Evolutionary conservation across 2,888 invertebrate species (phyloP).

Genomic region (Plutella xylostella): DNA sequence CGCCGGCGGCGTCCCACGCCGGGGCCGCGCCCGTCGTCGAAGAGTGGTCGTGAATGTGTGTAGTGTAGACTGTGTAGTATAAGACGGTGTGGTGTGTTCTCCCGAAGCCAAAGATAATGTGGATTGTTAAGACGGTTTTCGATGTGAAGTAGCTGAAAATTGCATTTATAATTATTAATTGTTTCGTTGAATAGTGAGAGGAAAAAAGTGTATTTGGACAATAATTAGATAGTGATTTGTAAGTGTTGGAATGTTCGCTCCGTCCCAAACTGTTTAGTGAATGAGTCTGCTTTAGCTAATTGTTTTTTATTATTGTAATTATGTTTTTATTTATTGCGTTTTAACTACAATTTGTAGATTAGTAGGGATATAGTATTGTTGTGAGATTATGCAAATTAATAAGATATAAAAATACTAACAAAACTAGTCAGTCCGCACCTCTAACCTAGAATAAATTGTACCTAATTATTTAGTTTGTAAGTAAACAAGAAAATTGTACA

Average conservation of each 20-base stretch:
- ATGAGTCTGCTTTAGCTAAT: no score
- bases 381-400: neutral
- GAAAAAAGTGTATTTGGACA: no score
- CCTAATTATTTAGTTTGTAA: neutral
- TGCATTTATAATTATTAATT: no score
- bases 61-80: neutral
- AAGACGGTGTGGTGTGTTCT: neutral
- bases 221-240: no score
- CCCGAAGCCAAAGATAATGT: constrained; percentile 14
- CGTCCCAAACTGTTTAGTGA: no score
- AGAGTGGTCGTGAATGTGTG: constrained; percentile 36
- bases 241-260: no score
- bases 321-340: no score
- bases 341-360: no score
- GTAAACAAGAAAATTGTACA: constrained; percentile 21
- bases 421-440: constrained; percentile 48
- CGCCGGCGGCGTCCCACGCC: constrained; percentile 16
- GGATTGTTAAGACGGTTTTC: constrained; percentile 10
- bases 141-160: no score
- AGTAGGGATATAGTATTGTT: neutral
- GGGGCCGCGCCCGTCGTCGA: constrained; percentile 18
- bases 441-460: no score
- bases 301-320: no score
- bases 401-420: constrained; percentile 29
- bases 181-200: no score